phyloP scores from a whole-genome alignment of 2,113 vertebrate genomes.

The Myrmecophaga tridactyla region DNA sequence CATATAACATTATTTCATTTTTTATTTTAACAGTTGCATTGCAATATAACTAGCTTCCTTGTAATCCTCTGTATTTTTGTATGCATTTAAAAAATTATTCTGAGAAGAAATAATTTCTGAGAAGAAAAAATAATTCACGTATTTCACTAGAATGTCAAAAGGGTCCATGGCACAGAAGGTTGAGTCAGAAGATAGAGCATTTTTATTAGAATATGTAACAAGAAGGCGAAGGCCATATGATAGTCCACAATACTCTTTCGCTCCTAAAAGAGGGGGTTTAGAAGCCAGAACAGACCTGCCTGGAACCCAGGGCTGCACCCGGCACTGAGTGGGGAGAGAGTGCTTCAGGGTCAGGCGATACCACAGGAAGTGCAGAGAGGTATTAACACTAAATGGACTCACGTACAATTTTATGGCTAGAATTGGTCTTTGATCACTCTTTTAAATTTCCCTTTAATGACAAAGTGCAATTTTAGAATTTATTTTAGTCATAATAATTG shows the following conservation, averaged over 20 bases:
- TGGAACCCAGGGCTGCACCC: accelerated
- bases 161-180: background rate
- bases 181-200: background rate
- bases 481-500: background rate
- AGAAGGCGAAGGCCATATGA: background rate
- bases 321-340: background rate
- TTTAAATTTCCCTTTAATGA: background rate
- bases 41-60: background rate
- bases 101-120: too few species aligned
- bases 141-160: background rate
- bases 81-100: background rate
- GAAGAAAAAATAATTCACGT: too few species aligned
- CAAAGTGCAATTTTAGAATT: background rate
- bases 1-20: background rate
- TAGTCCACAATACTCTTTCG: background rate
- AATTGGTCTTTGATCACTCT: background rate
- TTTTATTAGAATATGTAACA: background rate
- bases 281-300: background rate
- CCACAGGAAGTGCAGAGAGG: background rate
- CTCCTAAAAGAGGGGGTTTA: background rate
- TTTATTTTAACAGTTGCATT: background rate
- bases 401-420: background rate
- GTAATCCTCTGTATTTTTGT: background rate
- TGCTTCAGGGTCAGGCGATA: accelerated
- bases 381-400: background rate